These are phyloP conservation scores for Trichosurus vulpecula DNA, from an alignment of 2,797 vertebrate genomes.

Conservation along the genomic window DNA sequence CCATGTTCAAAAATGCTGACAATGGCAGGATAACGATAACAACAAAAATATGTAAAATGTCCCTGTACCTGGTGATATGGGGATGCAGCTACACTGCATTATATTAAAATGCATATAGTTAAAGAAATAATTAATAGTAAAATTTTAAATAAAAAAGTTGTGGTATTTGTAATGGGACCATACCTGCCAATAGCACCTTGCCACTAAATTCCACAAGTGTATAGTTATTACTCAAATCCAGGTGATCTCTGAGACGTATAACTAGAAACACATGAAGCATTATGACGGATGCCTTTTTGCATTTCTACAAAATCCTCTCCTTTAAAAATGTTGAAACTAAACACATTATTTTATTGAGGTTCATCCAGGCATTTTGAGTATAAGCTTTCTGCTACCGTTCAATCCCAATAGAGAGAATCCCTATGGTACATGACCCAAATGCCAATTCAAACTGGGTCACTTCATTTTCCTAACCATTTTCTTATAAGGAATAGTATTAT, in stretches of 20 bases:
- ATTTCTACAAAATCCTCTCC: background rate
- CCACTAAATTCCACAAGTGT: background rate
- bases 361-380: conserved; percentile 18
- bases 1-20: background rate
- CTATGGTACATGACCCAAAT: conserved; percentile 39
- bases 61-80: conserved; percentile 16
- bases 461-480: conserved; percentile 42
- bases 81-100: conserved; percentile 31
- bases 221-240: background rate
- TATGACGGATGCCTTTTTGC: background rate
- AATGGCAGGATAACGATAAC: background rate
- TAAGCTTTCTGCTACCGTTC: conserved; percentile 10
- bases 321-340: background rate
- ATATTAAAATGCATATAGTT: conserved; percentile 10
- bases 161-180: background rate
- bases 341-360: conserved; percentile 19
- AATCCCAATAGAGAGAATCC: conserved; percentile 15
- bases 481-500: background rate
- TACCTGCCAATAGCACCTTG: conserved; percentile 8
- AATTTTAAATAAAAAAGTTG: conserved; percentile 51
- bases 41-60: background rate
- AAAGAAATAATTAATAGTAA: conserved; percentile 30
- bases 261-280: background rate
- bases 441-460: conserved; percentile 47
- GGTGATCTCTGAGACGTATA: background rate